Conservation (phyloP, 1,140 invertebrate species). For the Zaprionus inermis region DNA sequence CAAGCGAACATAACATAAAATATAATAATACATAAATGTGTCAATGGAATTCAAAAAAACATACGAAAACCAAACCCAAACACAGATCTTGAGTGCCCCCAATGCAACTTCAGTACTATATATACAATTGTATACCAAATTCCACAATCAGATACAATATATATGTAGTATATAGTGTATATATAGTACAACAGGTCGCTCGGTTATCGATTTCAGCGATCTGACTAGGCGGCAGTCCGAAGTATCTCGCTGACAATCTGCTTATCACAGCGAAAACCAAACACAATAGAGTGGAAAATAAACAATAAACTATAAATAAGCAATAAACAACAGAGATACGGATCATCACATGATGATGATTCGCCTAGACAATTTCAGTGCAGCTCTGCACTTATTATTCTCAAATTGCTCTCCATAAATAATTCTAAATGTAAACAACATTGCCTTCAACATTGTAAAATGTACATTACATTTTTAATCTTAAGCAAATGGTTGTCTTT, state of each 20-base stretch:
- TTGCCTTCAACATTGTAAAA: constrained; percentile 29
- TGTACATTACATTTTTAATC: background rate
- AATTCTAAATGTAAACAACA: constrained; percentile 6
- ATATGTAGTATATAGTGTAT: too few species aligned
- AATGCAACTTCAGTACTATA: background rate
- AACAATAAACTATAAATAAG: too few species aligned
- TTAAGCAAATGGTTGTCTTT: constrained; percentile 10
- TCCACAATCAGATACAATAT: too few species aligned
- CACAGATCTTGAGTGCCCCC: constrained; percentile 15
- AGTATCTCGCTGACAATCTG: constrained; percentile 30
- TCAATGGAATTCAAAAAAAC: constrained; percentile 80
- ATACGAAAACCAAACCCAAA: constrained; percentile 50
- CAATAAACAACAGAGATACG: background rate
- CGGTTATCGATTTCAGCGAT: constrained; percentile 37
- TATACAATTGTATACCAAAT: background rate
- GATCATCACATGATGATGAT: background rate
- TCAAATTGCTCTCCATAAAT: background rate
- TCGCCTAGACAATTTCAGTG: background rate
- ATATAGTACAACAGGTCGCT: constrained; percentile 34
- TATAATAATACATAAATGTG: constrained; percentile 70
- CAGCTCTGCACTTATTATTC: background rate
- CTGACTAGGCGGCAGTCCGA: background rate
- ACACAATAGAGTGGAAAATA: constrained; percentile 22
- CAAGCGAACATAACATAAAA: constrained; percentile 35
- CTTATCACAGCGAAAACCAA: constrained; percentile 63